Evolutionary conservation across 2,113 vertebrate species (phyloP).

Genomic region (Nothoprocta pentlandii): DNA sequence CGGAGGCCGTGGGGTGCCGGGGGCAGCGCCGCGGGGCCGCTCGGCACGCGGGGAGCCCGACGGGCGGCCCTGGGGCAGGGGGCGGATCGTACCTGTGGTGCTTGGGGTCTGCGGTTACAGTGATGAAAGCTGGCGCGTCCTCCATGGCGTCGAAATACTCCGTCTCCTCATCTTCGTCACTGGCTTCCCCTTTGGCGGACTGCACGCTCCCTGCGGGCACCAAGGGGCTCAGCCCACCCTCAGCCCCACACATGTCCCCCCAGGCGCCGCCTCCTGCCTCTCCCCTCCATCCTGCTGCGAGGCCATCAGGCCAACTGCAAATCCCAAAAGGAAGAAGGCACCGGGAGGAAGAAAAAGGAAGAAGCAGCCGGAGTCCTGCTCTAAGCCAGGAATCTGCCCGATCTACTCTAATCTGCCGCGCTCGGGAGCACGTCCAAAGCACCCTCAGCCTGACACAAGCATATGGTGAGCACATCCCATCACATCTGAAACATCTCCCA

Average conservation of each 20-base stretch:
- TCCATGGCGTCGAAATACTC: conserved; percentile 99
- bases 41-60: background rate
- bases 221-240: background rate
- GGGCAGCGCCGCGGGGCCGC: fast-evolving
- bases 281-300: fast-evolving
- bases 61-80: fast-evolving
- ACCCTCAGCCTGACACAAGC: no score
- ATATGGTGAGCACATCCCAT: fast-evolving
- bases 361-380: fast-evolving
- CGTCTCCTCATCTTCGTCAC: conserved; percentile 99
- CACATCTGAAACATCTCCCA: fast-evolving
- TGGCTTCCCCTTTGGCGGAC: conserved; percentile 90
- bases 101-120: conserved; percentile 90
- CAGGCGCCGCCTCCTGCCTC: no score
- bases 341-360: background rate
- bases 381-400: background rate
- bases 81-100: conserved; percentile 84
- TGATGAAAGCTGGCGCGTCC: conserved; percentile 95
- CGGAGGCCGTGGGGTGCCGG: background rate
- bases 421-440: fast-evolving
- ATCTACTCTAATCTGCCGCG: fast-evolving
- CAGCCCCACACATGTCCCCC: no score
- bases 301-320: fast-evolving
- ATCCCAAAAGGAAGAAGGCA: background rate
- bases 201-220: conserved; percentile 79